Evolutionary conservation across 35 echinoderm and acorn worm species (phyloP).

Genomic region (Lytechinus variegatus): DNA sequence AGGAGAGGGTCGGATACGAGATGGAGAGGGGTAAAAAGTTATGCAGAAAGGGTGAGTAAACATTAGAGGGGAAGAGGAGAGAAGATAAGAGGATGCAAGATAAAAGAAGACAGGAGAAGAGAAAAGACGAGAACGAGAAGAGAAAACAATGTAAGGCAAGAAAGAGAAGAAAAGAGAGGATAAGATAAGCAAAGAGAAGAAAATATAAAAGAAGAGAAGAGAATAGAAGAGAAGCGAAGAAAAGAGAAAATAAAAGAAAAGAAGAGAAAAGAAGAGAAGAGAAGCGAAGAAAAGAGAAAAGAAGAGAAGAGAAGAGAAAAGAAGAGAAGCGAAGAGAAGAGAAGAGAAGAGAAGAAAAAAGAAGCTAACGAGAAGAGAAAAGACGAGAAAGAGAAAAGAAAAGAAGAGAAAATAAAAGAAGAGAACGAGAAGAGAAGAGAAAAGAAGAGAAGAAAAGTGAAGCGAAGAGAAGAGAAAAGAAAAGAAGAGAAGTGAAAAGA

Average conservation of each 20-base stretch:
- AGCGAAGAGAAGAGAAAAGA: not conserved
- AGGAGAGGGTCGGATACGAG: too few species aligned
- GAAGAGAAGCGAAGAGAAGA: not conserved
- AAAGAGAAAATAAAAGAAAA: not conserved
- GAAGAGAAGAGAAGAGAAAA: not conserved
- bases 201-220: too few species aligned
- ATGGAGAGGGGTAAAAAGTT: too few species aligned
- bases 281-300: not conserved
- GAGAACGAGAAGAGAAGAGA: not conserved
- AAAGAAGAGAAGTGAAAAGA: not conserved
- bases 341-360: not conserved
- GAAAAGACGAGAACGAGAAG: not conserved
- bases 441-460: constrained; percentile 31
- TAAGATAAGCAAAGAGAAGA: too few species aligned
- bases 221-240: too few species aligned
- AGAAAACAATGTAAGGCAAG: too few species aligned
- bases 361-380: not conserved
- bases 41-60: too few species aligned
- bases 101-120: not conserved
- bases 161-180: too few species aligned
- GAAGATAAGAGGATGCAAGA: not conserved
- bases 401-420: not conserved
- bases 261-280: not conserved
- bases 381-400: not conserved
- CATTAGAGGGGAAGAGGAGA: too few species aligned